phyloP scores from a whole-genome alignment of 1,140 invertebrate species.

The Drosophila carrolli region DNA sequence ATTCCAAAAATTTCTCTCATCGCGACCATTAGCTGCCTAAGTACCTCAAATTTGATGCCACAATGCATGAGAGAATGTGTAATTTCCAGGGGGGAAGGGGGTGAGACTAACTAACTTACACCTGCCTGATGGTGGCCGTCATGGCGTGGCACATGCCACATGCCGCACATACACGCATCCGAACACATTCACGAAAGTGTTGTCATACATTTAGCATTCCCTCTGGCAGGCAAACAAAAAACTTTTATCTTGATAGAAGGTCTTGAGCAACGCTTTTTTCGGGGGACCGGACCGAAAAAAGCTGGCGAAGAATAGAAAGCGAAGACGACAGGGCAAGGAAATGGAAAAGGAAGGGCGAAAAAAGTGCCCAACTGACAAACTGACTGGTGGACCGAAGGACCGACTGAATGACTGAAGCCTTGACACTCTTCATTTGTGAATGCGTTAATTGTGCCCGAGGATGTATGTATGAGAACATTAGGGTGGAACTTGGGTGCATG shows the following conservation, averaged over 20 bases:
- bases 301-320: slow-evolving; percentile 10
- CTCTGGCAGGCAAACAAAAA: slow-evolving; percentile 48
- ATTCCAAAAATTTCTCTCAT: slow-evolving; percentile 46
- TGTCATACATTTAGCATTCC: slow-evolving; percentile 53
- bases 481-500: slow-evolving; percentile 13
- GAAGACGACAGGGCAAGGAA: slow-evolving; percentile 20
- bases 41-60: slow-evolving; percentile 42
- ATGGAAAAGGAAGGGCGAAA: slow-evolving; percentile 17
- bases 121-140: slow-evolving; percentile 43
- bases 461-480: slow-evolving; percentile 21
- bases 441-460: slow-evolving; percentile 76
- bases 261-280: slow-evolving; percentile 44
- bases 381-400: slow-evolving; percentile 39
- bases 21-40: slow-evolving; percentile 46
- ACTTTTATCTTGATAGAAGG: slow-evolving; percentile 59
- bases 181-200: slow-evolving; percentile 34
- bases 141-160: slow-evolving; percentile 15
- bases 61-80: slow-evolving; percentile 48
- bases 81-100: slow-evolving; percentile 9
- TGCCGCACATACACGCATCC: slow-evolving; percentile 2
- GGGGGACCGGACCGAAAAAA: slow-evolving; percentile 23
- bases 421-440: slow-evolving; percentile 83
- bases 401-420: slow-evolving; percentile 60
- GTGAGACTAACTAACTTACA: slow-evolving; percentile 43
- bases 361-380: slow-evolving; percentile 48